A percentile compares a stretch with the other conserved stretches of the same genome.
phyloP scores from a whole-genome alignment of 1,140 invertebrate genomes.

The Steinernema khuongi region DNA sequence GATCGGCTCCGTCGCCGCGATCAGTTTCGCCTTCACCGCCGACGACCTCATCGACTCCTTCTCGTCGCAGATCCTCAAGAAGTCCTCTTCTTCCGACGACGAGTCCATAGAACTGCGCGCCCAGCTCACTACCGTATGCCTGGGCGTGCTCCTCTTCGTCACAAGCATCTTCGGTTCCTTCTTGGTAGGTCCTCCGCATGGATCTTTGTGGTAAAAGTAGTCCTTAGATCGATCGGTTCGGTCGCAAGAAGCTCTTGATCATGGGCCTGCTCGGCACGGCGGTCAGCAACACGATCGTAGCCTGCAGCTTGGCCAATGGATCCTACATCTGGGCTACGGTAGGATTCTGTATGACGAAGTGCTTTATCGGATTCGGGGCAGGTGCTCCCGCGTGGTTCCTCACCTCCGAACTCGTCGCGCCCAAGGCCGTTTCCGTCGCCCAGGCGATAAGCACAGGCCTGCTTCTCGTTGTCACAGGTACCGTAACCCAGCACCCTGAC shows the following conservation, averaged over 20 bases:
- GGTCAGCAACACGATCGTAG: slow-evolving; percentile 25
- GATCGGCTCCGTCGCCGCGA: slow-evolving; percentile 31
- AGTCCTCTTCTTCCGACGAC: slow-evolving; percentile 7
- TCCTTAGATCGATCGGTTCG: slow-evolving; percentile 33
- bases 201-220: background rate
- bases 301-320: slow-evolving; percentile 16
- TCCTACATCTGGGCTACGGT: slow-evolving; percentile 15
- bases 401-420: slow-evolving; percentile 37
- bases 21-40: slow-evolving; percentile 37
- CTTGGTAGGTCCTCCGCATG: slow-evolving; percentile 17
- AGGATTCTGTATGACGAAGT: slow-evolving; percentile 32
- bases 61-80: slow-evolving; percentile 29
- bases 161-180: slow-evolving; percentile 31
- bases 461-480: slow-evolving; percentile 30
- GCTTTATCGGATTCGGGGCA: slow-evolving; percentile 38
- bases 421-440: slow-evolving; percentile 26
- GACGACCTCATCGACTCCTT: slow-evolving; percentile 41
- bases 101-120: background rate
- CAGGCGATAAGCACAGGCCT: slow-evolving; percentile 37
- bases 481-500: slow-evolving; percentile 15
- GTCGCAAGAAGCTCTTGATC: slow-evolving; percentile 27
- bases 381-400: slow-evolving; percentile 44
- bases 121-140: slow-evolving; percentile 28
- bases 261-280: slow-evolving; percentile 34
- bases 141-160: slow-evolving; percentile 35